These are phyloP conservation scores for Halictus quadricinctus DNA, from an alignment of 2,888 invertebrate species.

Conservation along the genomic window DNA sequence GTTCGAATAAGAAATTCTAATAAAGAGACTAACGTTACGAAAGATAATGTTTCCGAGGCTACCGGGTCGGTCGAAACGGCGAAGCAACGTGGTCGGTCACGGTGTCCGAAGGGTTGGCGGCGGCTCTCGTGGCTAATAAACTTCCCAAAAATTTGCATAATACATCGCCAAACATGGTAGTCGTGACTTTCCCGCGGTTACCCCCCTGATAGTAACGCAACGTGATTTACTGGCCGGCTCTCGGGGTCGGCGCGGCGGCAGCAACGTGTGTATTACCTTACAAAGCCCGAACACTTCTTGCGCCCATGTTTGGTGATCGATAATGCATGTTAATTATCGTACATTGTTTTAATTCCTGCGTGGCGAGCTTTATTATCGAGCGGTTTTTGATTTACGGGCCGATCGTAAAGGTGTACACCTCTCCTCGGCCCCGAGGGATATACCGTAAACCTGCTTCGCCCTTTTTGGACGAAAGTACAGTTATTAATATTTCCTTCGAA, in stretches of 20 bases:
- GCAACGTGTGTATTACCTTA: conserved; percentile 56
- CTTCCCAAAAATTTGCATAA: conserved; percentile 76
- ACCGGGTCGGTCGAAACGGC: conserved; percentile 2
- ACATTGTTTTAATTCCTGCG: conserved; percentile 72
- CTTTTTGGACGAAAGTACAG: conserved; percentile 15
- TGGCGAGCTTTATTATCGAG: conserved; percentile 67
- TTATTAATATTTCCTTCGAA: conserved; percentile 14
- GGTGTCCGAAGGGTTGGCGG: conserved; percentile 24
- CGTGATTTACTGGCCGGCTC: conserved; percentile 74
- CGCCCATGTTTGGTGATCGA: conserved; percentile 50
- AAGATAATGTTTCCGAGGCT: background rate
- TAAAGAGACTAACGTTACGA: background rate
- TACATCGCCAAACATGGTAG: conserved; percentile 62
- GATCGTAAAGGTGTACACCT: conserved; percentile 12
- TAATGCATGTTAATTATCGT: conserved; percentile 74
- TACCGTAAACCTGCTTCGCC: background rate
- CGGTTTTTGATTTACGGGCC: conserved; percentile 68
- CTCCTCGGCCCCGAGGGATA: background rate
- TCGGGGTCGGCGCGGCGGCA: conserved; percentile 29
- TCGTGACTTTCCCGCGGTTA: conserved; percentile 68
- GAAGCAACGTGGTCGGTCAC: background rate
- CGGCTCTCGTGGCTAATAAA: conserved; percentile 77
- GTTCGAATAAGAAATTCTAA: background rate
- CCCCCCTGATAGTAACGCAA: conserved; percentile 65
- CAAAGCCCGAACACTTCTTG: conserved; percentile 42